These are phyloP conservation scores for Pristionchus mayeri DNA, from an alignment of 2,888 invertebrate genomes.

Conservation along the genomic window DNA sequence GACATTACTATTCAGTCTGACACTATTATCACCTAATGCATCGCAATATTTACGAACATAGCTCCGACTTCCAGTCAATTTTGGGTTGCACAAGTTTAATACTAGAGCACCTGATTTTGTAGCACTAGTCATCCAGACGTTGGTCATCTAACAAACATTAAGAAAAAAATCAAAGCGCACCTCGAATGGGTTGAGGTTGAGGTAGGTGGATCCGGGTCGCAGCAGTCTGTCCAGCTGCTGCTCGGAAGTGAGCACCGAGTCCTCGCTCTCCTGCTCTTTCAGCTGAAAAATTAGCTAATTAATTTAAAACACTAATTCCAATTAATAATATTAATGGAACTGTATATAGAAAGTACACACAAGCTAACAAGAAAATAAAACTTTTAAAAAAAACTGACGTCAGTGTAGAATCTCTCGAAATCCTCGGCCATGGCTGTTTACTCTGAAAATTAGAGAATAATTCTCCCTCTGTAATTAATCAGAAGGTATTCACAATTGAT, in stretches of 20 bases:
- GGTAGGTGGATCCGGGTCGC: slow-evolving; percentile 96
- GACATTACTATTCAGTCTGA: too few species aligned
- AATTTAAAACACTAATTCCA: too few species aligned
- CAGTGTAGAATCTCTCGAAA: slow-evolving; percentile 73
- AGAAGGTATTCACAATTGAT: slow-evolving; percentile 11
- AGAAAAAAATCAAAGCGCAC: slow-evolving; percentile 71
- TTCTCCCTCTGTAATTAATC: neutral
- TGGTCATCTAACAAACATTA: too few species aligned
- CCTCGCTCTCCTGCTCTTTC: slow-evolving; percentile 97
- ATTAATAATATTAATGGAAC: too few species aligned
- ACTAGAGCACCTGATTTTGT: too few species aligned
- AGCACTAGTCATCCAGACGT: too few species aligned
- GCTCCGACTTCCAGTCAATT: too few species aligned
- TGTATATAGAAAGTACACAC: too few species aligned
- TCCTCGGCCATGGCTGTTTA: slow-evolving; percentile 49
- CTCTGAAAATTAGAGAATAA: neutral
- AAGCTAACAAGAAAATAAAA: neutral
- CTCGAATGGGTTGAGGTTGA: slow-evolving; percentile 92
- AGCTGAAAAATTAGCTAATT: slow-evolving; percentile 82
- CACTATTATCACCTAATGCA: too few species aligned
- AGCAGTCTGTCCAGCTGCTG: slow-evolving; percentile 97
- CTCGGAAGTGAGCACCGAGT: slow-evolving; percentile 94
- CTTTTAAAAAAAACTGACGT: slow-evolving; percentile 61
- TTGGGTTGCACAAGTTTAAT: too few species aligned
- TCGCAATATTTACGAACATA: too few species aligned